Conservation (phyloP, 2,888 invertebrate genomes). For the Chrysotoxum bicinctum region DNA sequence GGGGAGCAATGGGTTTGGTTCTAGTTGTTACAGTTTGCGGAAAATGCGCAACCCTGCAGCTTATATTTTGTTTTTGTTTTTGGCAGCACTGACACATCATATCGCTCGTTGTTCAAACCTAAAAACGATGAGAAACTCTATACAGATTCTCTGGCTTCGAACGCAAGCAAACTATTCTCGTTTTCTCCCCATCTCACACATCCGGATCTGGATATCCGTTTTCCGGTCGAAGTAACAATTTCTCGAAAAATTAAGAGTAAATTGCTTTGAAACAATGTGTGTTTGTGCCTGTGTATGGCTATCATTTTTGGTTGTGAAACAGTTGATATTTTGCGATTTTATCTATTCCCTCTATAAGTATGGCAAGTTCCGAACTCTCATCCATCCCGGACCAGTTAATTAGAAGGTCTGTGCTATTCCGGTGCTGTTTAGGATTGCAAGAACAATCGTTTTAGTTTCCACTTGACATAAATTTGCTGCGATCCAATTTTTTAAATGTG, state of each 20-base stretch:
- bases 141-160: slow-evolving; percentile 33
- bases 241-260: slow-evolving; percentile 59
- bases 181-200: slow-evolving; percentile 17
- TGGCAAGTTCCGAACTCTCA: slow-evolving; percentile 27
- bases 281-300: background rate
- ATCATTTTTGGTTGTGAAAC: slow-evolving; percentile 5
- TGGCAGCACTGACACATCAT: slow-evolving; percentile 13
- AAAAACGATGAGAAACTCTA: background rate
- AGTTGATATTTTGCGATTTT: slow-evolving; percentile 41
- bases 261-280: slow-evolving; percentile 26
- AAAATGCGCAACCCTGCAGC: slow-evolving; percentile 2
- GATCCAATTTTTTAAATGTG: background rate
- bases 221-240: slow-evolving; percentile 63
- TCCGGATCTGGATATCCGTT: slow-evolving; percentile 61
- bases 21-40: background rate
- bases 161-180: slow-evolving; percentile 4
- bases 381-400: slow-evolving; percentile 12
- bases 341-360: background rate
- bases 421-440: background rate
- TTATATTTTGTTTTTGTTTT: slow-evolving; percentile 30
- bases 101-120: background rate
- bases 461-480: slow-evolving; percentile 36
- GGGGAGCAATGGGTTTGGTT: slow-evolving; percentile 14
- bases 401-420: background rate
- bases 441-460: slow-evolving; percentile 51